Percentiles rank a stretch among this genome's conserved stretches.
Evolutionary conservation across 2,113 vertebrate genomes (phyloP).

Genomic region (Marmota monax): DNA sequence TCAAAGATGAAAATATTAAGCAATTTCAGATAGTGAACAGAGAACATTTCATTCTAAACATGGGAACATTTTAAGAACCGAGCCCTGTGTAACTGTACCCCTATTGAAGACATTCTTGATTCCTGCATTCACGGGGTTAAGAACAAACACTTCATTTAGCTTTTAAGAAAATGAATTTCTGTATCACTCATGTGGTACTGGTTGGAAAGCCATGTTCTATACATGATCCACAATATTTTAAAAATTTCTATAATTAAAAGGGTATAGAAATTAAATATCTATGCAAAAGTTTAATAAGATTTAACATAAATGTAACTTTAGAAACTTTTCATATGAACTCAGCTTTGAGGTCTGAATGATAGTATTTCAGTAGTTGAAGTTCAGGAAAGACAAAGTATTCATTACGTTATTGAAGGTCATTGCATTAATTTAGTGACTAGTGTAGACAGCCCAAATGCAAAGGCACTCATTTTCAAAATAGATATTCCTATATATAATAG

Average conservation of each 20-base stretch:
- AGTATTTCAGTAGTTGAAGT: constrained; percentile 44
- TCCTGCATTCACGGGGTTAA: background rate
- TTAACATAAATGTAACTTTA: background rate
- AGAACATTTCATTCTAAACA: background rate
- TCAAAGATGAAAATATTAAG: background rate
- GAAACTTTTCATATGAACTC: background rate
- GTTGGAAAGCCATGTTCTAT: background rate
- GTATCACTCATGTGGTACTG: background rate
- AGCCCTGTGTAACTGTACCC: background rate
- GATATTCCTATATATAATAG: background rate
- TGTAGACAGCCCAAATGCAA: background rate
- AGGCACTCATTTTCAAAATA: background rate
- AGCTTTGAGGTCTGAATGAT: background rate
- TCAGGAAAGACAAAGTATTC: background rate
- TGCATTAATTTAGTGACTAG: constrained; percentile 48
- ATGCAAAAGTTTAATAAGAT: background rate
- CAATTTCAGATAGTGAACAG: background rate
- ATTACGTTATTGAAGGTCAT: background rate
- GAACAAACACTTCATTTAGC: background rate
- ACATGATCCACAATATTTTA: background rate
- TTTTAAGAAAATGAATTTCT: background rate
- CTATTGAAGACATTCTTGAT: background rate
- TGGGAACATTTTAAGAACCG: background rate
- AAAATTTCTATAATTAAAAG: background rate
- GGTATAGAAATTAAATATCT: background rate